These are phyloP conservation scores for Prunella himalayana DNA, from an alignment of 2,113 vertebrate genomes.

Conservation along the genomic window DNA sequence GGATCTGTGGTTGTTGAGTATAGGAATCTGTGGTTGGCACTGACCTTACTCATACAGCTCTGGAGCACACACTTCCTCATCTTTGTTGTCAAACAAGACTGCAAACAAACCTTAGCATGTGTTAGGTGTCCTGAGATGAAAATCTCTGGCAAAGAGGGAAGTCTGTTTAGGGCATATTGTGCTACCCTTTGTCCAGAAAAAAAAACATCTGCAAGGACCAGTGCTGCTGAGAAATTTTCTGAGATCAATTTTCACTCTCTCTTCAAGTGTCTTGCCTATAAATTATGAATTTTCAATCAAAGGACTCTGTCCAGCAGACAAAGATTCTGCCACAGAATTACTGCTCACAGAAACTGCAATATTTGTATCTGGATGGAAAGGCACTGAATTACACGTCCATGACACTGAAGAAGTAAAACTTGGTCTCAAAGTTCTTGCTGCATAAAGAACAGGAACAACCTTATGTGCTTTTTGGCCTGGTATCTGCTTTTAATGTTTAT, in stretches of 20 bases:
- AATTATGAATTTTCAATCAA: not conserved
- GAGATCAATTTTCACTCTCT: not conserved
- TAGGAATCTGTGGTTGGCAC: not conserved
- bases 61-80: not conserved
- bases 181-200: not conserved
- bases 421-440: not conserved
- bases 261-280: not conserved
- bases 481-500: not conserved
- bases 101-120: not conserved
- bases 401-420: not conserved
- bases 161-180: not conserved
- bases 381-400: not conserved
- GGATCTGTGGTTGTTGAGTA: not conserved
- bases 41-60: not conserved
- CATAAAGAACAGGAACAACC: not conserved
- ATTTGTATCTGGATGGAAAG: not conserved
- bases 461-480: not conserved
- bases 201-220: not conserved
- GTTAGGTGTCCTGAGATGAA: not conserved
- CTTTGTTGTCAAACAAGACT: not conserved
- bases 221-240: not conserved
- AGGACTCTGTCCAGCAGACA: not conserved
- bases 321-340: not conserved
- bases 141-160: not conserved
- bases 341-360: not conserved